Evolutionary conservation across 2,888 invertebrate species (phyloP), one percentile per base, ranked within the genome.

Genomic region (Xestia c-nigrum): DNA sequence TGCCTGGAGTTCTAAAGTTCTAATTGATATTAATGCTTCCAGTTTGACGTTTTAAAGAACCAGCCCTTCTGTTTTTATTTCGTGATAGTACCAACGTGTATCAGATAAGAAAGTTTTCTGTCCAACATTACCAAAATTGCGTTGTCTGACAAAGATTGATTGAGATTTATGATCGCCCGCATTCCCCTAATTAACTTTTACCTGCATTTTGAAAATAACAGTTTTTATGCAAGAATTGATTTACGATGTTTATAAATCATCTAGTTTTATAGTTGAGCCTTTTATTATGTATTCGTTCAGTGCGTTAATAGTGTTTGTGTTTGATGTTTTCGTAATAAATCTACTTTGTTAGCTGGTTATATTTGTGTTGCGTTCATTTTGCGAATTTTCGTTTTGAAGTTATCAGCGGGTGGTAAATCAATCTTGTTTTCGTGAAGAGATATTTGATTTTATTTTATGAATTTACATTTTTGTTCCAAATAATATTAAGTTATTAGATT

Each of bases 111-210:
- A 87, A 87, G 85, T 89, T 79, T 87, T 87, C 86, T 85, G 85
- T 87, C 85, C 81, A 86, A 88, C 83, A 88, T 87, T 88, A 89
- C 87, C 87, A 81, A 87, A 89, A 91, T 89, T 91, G 85, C 87
- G 87, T 81, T 75, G 72, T 84, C 89, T 90, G 93, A 94, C 94
- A 89, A 81, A 84, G 93, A 93, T 93, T 91, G 93, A 94, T 94
- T 91, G 90, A 90, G 93, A 94, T 93, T 92, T 92, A 94, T 92
- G 91, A 88, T 73, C 78, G 74, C 81, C 87, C 83, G 84, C 89
- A 85, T 85, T 76, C 80, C 66, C 68, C 83, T 87, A 89, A 85
- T 87, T 87, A 85, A 90, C 89, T 90, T 91, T 91, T 87, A 91
- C 89, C 90, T 91, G 88, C 81, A 84, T 81, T 85, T 85, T 12